phyloP scores from a whole-genome alignment of 1,140 invertebrate genomes.

The Philotrypesis tridentata region DNA sequence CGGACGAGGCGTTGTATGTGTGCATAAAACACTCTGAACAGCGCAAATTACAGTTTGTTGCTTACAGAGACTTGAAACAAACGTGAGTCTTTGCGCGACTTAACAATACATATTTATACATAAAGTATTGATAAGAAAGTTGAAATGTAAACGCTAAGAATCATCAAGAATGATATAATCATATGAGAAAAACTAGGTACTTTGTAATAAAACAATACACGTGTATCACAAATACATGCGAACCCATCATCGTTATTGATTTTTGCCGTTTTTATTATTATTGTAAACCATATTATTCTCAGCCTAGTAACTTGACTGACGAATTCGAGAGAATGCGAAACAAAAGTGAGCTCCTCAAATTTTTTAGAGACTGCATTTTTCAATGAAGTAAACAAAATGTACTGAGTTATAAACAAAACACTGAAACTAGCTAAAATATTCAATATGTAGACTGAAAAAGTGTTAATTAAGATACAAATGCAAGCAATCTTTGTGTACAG shows the following conservation, averaged over 20 bases:
- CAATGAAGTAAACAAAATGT: slow-evolving; percentile 19
- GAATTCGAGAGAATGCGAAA: slow-evolving; percentile 34
- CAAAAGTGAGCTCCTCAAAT: slow-evolving; percentile 18
- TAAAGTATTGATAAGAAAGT: slow-evolving; percentile 73
- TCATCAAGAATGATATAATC: slow-evolving; percentile 72
- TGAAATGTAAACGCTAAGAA: slow-evolving; percentile 71
- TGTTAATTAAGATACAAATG: slow-evolving; percentile 32
- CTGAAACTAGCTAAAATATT: slow-evolving; percentile 40
- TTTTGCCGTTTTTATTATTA: slow-evolving; percentile 68
- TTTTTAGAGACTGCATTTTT: slow-evolving; percentile 42
- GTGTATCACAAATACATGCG: slow-evolving; percentile 67
- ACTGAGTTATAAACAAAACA: slow-evolving; percentile 38
- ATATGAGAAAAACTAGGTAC: slow-evolving; percentile 70
- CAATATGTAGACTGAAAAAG: slow-evolving; percentile 43
- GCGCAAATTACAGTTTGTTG: slow-evolving; percentile 67
- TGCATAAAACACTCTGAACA: slow-evolving; percentile 47
- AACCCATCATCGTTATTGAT: slow-evolving; percentile 69
- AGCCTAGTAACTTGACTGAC: slow-evolving; percentile 35
- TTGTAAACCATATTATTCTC: slow-evolving; percentile 29
- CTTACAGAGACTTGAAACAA: slow-evolving; percentile 66
- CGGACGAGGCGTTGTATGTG: slow-evolving; percentile 46
- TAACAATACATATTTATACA: slow-evolving; percentile 74
- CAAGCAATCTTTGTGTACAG: slow-evolving; percentile 3
- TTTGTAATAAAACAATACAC: slow-evolving; percentile 70
- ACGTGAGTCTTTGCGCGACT: slow-evolving; percentile 66